These are phyloP conservation scores for Bimastos eiseni DNA, from an alignment of 2,888 invertebrate genomes.

Conservation along the genomic window DNA sequence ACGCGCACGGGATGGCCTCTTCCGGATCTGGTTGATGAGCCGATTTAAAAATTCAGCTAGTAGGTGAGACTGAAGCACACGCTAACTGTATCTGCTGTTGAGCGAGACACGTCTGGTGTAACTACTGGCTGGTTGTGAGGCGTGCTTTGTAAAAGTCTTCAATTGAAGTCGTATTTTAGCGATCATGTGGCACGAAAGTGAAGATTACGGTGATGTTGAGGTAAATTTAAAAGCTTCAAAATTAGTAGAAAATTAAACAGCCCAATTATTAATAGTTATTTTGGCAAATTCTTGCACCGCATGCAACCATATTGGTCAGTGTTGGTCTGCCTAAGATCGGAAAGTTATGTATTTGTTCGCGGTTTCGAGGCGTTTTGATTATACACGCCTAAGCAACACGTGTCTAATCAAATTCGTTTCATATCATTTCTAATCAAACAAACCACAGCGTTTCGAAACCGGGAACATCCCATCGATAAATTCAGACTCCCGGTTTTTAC, in stretches of 20 bases:
- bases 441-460: background rate
- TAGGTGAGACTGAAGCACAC: no score
- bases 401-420: no score
- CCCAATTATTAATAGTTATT: background rate
- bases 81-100: no score
- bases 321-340: background rate
- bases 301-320: background rate
- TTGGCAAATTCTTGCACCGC: background rate
- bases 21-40: no score
- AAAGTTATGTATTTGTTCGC: background rate
- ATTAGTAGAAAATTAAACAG: background rate
- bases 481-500: background rate
- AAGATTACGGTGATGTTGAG: conserved; percentile 30
- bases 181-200: conserved; percentile 36
- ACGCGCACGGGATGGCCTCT: no score
- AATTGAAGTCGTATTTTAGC: background rate
- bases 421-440: background rate
- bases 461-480: background rate
- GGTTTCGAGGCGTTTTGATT: background rate
- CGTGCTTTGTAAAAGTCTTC: background rate
- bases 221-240: background rate
- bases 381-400: background rate
- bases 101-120: no score
- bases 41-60: background rate
- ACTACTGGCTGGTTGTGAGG: background rate